phyloP scores from a whole-genome alignment of 2,888 invertebrate species.

The Drosophila mimica region DNA sequence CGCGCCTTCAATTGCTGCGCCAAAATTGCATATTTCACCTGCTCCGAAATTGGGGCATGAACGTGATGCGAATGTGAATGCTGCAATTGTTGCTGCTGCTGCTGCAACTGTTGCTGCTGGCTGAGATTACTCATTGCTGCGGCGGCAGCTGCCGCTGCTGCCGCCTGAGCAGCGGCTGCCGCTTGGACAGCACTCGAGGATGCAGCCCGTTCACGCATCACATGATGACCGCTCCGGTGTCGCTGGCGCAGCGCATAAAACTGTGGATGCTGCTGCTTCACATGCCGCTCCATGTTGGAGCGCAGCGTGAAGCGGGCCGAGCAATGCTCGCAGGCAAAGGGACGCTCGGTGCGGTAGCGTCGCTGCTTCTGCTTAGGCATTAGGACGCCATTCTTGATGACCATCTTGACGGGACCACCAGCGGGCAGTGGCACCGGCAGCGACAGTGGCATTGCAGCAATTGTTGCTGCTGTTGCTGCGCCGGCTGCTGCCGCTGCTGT shows the following conservation, averaged over 20 bases:
- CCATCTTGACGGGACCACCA: conserved; percentile 90
- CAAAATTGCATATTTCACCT: conserved; percentile 91
- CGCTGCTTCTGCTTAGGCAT: conserved; percentile 97
- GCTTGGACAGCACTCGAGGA: conserved; percentile 56
- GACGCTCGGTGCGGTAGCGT: conserved; percentile 94
- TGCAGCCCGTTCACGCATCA: conserved; percentile 83
- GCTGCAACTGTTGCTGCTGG: conserved; percentile 47
- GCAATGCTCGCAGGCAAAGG: conserved; percentile 96
- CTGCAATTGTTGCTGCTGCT: conserved; percentile 52
- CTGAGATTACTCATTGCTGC: conserved; percentile 6
- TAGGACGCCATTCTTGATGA: conserved; percentile 94
- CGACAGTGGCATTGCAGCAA: conserved; percentile 45
- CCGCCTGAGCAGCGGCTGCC: conserved; percentile 59
- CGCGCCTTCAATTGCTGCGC: conserved; percentile 91
- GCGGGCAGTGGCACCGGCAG: conserved; percentile 36
- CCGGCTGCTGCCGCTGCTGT: conserved; percentile 1
- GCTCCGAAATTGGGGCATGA: conserved; percentile 86
- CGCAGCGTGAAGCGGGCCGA: conserved; percentile 95
- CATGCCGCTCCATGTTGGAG: conserved; percentile 98
- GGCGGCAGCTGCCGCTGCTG: conserved; percentile 19
- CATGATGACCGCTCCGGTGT: conserved; percentile 87
- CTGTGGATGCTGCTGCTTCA: conserved; percentile 97
- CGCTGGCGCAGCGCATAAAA: conserved; percentile 93
- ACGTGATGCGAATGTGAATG: conserved; percentile 43
- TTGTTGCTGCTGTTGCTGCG: conserved; percentile 41